These are phyloP conservation scores for Drosophila stalkeri DNA, from an alignment of 2,888 invertebrate genomes.

Conservation along the genomic window DNA sequence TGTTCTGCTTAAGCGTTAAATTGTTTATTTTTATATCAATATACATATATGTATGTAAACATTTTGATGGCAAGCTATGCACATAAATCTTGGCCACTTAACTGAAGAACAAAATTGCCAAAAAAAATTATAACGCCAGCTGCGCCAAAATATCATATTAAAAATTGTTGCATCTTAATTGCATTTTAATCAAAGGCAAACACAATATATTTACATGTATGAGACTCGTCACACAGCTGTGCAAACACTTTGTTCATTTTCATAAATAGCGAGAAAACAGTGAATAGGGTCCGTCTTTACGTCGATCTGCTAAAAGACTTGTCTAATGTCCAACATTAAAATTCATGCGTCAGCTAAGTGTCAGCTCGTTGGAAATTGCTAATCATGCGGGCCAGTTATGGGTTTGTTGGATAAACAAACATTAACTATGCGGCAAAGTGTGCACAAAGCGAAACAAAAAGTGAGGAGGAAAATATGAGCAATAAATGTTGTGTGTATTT, in stretches of 20 bases:
- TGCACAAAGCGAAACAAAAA: not conserved
- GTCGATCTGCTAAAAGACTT: conserved; percentile 1
- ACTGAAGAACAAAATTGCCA: conserved; percentile 11
- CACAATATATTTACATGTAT: not conserved
- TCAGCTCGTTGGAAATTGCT: conserved; percentile 72
- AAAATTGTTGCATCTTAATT: conserved; percentile 33
- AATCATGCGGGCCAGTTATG: conserved; percentile 61
- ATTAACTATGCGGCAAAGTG: conserved; percentile 26
- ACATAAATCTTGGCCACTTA: conserved; percentile 62
- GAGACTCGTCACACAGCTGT: conserved; percentile 34
- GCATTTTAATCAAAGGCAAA: conserved; percentile 42
- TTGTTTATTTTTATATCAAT: conserved; percentile 71
- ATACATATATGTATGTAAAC: conserved; percentile 20
- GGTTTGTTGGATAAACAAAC: conserved; percentile 64
- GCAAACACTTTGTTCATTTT: conserved; percentile 27
- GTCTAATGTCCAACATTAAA: conserved; percentile 37
- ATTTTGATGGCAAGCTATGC: conserved; percentile 62
- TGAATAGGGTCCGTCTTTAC: not conserved
- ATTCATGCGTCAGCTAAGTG: conserved; percentile 74
- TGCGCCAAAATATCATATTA: conserved; percentile 23
- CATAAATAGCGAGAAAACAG: not conserved
- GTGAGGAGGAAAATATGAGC: conserved; percentile 27
- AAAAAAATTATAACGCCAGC: conserved; percentile 27
- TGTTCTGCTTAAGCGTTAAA: conserved; percentile 48
- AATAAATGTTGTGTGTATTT: conserved; percentile 45